Conservation (phyloP, 2,113 vertebrate species). For the Podocnemis expansa region DNA sequence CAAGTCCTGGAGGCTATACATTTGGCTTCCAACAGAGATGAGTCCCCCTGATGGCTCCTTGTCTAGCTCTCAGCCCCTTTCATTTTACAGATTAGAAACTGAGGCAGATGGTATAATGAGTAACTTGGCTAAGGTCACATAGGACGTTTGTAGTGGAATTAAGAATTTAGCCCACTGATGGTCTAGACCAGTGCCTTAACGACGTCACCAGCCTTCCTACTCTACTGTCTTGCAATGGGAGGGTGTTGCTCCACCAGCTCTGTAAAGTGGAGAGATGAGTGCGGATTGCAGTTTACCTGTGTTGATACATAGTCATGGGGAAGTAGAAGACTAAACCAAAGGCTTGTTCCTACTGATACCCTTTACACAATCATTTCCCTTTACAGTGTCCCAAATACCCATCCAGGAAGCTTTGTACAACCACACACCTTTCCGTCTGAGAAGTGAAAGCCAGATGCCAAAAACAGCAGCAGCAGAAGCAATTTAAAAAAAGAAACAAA, state of each 20-base stretch:
- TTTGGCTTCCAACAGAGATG: not conserved
- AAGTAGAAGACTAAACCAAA: not conserved
- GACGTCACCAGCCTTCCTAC: fast-evolving
- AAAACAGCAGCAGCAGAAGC: not conserved
- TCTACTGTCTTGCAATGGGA: not conserved
- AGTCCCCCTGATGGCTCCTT: fast-evolving
- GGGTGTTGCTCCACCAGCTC: not conserved
- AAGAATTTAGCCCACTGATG: fast-evolving
- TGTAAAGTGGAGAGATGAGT: not conserved
- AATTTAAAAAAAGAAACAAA: not conserved
- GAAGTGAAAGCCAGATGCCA: not conserved
- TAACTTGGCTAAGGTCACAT: fast-evolving
- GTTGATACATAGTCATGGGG: not conserved
- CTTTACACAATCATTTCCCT: not conserved
- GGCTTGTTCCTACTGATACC: not conserved
- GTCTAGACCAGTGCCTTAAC: not conserved
- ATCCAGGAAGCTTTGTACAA: conserved; percentile 19
- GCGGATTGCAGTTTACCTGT: not conserved
- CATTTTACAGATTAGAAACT: not conserved
- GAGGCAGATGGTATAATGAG: not conserved
- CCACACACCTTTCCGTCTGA: not conserved
- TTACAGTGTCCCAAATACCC: not conserved
- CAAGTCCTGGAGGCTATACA: fast-evolving
- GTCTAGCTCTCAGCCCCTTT: not conserved
- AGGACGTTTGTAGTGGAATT: fast-evolving